Evolutionary conservation across 1,140 invertebrate genomes (phyloP).

Genomic region (Papilio aristodemus): DNA sequence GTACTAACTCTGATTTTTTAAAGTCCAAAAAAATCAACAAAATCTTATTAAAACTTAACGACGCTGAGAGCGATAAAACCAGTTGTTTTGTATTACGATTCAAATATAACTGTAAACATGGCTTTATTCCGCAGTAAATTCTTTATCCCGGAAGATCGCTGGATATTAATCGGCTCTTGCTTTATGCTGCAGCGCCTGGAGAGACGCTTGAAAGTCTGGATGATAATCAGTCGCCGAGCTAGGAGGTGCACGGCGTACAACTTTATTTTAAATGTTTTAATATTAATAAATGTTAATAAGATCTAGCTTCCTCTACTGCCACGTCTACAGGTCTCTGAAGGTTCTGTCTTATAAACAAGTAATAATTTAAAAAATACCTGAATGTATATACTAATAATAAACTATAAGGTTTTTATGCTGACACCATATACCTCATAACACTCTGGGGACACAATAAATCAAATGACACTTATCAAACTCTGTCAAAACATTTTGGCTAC

Average conservation of each 20-base stretch:
- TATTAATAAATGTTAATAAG: conserved; percentile 1
- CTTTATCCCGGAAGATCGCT: conserved; percentile 13
- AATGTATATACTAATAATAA: no score
- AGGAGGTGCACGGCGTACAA: not conserved
- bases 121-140: conserved; percentile 20
- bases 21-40: not conserved
- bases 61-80: not conserved
- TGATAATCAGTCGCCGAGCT: not conserved
- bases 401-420: no score
- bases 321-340: no score
- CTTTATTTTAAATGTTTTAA: conserved; percentile 17
- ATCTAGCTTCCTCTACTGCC: not conserved
- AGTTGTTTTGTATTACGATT: conserved; percentile 19
- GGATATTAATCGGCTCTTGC: conserved; percentile 26
- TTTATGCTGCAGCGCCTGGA: not conserved
- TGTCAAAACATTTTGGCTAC: no score
- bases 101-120: conserved; percentile 20
- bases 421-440: no score
- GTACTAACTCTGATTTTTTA: not conserved
- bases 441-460: no score
- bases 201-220: conserved; percentile 18
- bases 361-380: no score
- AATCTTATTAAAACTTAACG: conserved; percentile 8
- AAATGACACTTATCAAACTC: no score
- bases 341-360: not conserved